phyloP scores from a whole-genome alignment of 2,797 vertebrate genomes.

The Micropoecilia bifurca region DNA sequence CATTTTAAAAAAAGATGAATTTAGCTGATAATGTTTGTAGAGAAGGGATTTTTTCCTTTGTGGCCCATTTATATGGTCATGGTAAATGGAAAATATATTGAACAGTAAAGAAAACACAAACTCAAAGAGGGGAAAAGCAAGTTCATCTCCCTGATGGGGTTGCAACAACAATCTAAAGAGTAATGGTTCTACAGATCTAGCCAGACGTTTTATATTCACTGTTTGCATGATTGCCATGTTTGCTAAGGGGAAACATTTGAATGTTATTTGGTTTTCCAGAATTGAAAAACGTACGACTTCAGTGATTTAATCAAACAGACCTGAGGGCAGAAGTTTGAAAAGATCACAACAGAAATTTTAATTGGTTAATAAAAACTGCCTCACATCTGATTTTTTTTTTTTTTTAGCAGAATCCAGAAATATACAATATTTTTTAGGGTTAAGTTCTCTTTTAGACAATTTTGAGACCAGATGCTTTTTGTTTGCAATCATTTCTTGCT shows the following conservation, averaged over 20 bases:
- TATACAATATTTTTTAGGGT: neutral
- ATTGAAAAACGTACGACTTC: neutral
- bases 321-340: neutral
- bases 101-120: constrained; percentile 57
- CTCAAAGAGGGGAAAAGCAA: constrained; percentile 49
- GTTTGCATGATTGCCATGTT: neutral
- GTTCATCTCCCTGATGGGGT: constrained; percentile 36
- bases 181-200: constrained; percentile 12
- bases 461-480: neutral
- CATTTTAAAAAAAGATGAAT: constrained; percentile 16
- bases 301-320: neutral
- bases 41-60: constrained; percentile 38
- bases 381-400: neutral
- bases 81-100: constrained; percentile 67
- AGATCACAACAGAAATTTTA: too few species aligned
- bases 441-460: neutral
- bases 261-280: neutral
- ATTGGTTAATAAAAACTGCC: neutral
- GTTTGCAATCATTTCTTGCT: neutral
- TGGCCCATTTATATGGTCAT: constrained; percentile 42
- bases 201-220: neutral
- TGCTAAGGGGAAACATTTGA: neutral
- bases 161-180: constrained; percentile 41
- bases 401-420: neutral
- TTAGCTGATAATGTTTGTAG: constrained; percentile 26